Evolutionary conservation across 2,888 invertebrate genomes (phyloP), one percentile per base, ranked within the genome.

Genomic region (Sarcophaga caerulescens): DNA sequence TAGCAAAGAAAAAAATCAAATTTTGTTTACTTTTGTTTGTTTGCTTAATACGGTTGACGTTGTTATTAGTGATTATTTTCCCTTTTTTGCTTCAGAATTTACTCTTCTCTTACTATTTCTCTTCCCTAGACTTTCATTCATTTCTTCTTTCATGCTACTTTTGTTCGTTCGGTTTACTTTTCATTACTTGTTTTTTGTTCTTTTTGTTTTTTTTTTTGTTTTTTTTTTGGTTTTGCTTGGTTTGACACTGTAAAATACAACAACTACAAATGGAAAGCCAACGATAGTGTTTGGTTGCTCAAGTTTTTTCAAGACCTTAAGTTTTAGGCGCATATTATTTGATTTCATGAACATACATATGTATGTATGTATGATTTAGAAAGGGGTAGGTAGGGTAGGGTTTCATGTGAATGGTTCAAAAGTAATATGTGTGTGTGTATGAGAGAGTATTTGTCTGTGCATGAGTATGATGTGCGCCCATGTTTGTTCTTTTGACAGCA

Each of bases 401-500:
- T 52, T 47, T 52, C 17, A 52, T 52, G 17, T 52, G 52, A 14
- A 52, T 52, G 52, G 4, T 70, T 47, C 23, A 17, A 65, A 68
- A 21, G 17, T 35, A 52, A 66, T 84, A 73, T 82, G 45, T 66
- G 79, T 81, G 65, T 78, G 60, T 85, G 69, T 59, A n/a, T n/a
- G n/a, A n/a, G 35, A 71, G 52, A 62, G 19, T 52, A 52, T 52
- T 4, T 19, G 47, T 65, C 35, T 85, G 60, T 62, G 60, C 59
- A 70, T 85, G 71, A 78, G 65, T 85, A 82, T 86, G 85, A 85
- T 88, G 85, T 87, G 90, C 91, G 92, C 91, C 91, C 91, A 91
- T 91, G 91, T 92, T 92, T 92, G 92, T 91, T 91, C 91, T 90
- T 91, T 91, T 92, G 92, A 92, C 92, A 92, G 91, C 91, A 92